Conservation (phyloP, 2,888 invertebrate species). For the Drosophila nr. medialis region DNA sequence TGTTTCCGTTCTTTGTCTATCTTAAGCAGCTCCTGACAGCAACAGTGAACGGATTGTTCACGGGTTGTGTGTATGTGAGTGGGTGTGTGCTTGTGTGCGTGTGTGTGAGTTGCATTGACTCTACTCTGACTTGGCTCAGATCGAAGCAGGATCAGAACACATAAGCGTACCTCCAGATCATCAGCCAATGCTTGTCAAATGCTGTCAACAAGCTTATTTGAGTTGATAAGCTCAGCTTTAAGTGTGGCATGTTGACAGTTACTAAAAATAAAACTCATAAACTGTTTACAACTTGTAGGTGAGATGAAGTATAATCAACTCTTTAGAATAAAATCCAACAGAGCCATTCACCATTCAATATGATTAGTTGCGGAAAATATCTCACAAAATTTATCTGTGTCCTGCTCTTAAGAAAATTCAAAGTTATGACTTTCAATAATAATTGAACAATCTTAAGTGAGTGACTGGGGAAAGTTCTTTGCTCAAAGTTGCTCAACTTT, state of each 20-base stretch:
- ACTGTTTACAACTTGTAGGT: neutral
- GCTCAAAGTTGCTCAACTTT: neutral
- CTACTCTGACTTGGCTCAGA: neutral
- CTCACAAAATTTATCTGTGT: neutral
- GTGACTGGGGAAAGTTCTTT: neutral
- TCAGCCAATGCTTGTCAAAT: neutral
- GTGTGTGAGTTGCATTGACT: neutral
- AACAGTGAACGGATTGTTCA: constrained; percentile 9
- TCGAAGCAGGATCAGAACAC: neutral
- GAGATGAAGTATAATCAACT: neutral
- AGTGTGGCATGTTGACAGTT: neutral
- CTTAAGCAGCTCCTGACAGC: constrained; percentile 21
- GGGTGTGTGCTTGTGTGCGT: neutral
- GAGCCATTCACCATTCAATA: neutral
- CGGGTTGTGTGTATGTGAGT: neutral
- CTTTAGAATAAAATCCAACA: neutral
- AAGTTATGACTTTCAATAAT: neutral
- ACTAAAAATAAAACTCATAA: neutral
- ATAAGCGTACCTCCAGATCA: neutral
- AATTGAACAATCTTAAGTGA: neutral
- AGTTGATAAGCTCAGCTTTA: neutral
- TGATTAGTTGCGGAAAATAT: neutral
- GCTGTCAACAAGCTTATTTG: neutral
- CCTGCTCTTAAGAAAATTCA: neutral
- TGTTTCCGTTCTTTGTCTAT: constrained; percentile 25